phyloP scores from a whole-genome alignment of 1,140 invertebrate genomes.

The Stegodyphus dumicola region DNA sequence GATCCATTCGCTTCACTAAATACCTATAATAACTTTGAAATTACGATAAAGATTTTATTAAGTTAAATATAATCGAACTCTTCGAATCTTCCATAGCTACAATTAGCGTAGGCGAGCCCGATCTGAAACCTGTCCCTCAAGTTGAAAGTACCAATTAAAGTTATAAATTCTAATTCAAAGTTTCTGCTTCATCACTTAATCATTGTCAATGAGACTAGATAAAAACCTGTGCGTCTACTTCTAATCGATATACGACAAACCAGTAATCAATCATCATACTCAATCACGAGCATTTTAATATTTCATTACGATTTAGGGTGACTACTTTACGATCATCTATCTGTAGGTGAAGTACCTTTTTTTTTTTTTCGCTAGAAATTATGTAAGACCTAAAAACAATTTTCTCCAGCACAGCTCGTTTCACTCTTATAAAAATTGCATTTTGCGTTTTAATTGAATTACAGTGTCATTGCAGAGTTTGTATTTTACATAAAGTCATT shows the following conservation, averaged over 20 bases:
- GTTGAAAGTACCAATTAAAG: constrained; percentile 31
- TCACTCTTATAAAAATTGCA: no score
- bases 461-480: no score
- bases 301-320: constrained; percentile 27
- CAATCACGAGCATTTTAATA: constrained; percentile 27
- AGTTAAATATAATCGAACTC: constrained; percentile 36
- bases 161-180: constrained; percentile 33
- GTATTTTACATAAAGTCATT: no score
- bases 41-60: background rate
- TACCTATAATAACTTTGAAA: no score
- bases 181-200: constrained; percentile 22
- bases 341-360: no score
- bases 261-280: constrained; percentile 3
- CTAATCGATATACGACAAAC: constrained; percentile 29
- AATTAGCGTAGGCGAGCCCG: constrained; percentile 41
- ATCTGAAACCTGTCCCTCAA: background rate
- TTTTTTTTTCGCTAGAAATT: no score
- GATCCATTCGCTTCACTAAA: no score
- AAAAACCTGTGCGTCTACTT: constrained; percentile 11
- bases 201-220: constrained; percentile 32
- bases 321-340: background rate
- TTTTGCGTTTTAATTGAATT: no score
- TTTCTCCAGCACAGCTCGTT: no score
- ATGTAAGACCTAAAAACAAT: no score
- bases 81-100: constrained; percentile 5